Evolutionary conservation across 2,888 invertebrate genomes (phyloP), one percentile per base, ranked within the genome.

Genomic region (Hydrotaea diabolus): DNA sequence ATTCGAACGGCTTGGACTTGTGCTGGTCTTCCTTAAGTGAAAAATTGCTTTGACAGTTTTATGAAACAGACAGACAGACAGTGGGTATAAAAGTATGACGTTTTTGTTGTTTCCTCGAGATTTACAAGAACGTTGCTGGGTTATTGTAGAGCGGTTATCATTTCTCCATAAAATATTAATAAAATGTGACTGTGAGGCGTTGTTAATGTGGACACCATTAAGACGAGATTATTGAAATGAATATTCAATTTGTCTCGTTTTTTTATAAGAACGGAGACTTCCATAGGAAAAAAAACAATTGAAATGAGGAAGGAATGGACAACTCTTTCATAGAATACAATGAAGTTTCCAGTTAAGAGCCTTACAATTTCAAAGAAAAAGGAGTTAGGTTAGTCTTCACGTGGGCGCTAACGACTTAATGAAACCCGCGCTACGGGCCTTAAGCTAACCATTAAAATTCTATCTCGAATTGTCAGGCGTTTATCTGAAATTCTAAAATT

Each of bases 1-100:
- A 26, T 15, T 13, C 9, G 15, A 59, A 13, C 23, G 59, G 23
- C 19, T 19, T 53, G 17, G n/a, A 17, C 17, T 55, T 21, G 8
- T 53, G n/a, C 8, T 5, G 13, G n/a, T 53, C 11, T 21, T 55
- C 2, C 5, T 49, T 55, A 59, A 59, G 2, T 26, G 59, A 59
- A 26, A 59, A 69, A 69, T 69, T 21, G 46, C 15, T 69, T 69
- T 43, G 69, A 69, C 69, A 69, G 46, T 69, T 69, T 69, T 69
- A 66, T 11, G 43, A 13, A 4, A 15, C n/a, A n/a, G n/a, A n/a
- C n/a, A n/a, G n/a, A n/a, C n/a, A n/a, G n/a, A n/a, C n/a, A n/a
- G n/a, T n/a, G n/a, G n/a, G n/a, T n/a, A n/a, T n/a, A n/a, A n/a
- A n/a, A n/a, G n/a, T n/a, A n/a, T n/a, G n/a, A n/a, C n/a, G 15